Evolutionary conservation across 2,797 vertebrate genomes (phyloP), one percentile per base, ranked within the genome.

Genomic region (Parauchenoglanis ngamensis): DNA sequence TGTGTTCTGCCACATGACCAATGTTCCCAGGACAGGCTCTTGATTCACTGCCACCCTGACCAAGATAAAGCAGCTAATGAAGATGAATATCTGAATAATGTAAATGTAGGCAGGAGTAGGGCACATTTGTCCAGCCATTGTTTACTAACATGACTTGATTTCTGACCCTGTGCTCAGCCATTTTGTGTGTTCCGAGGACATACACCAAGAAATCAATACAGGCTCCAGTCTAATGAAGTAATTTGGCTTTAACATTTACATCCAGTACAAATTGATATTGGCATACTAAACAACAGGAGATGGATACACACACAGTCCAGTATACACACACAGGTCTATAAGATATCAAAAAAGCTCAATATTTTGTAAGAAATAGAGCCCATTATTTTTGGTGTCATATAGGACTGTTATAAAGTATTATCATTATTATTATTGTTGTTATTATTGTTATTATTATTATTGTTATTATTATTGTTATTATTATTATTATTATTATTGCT

Each of bases 161-260:
- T 77, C 3, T 56, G n/a, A 78, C 52, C 57, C 40, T 57, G 21
- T 63, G 28, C 35, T 87, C 28, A 23, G 80, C 56, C 28, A 44
- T 59, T 83, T 35, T 78, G 63, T 78, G 63, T 25, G 46, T 56
- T 86, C 75, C 31, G 73, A 86, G 79, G 49, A 57, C 59, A 70
- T 44, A 28, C 87, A 83, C 72, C 46, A 76, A 63, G 25, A 90
- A 81, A 76, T 83, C 85, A 73, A 87, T 77, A 79, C 65, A 82
- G 70, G 21, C 85, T 46, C 75, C 40, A 7, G 31, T 49, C 57
- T 84, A 84, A 83, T 52, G 19, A 59, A 83, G 25, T 67, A 46
- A 52, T 76, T 31, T 77, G n/a, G 75, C 75, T 44, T 76, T 65
- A 76, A 56, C 78, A 76, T 88, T 88, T 83, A 57, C 70, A 76